Evolutionary conservation across 2,797 vertebrate genomes (phyloP), one percentile per base, ranked within the genome.

Genomic region (Channa striata): DNA sequence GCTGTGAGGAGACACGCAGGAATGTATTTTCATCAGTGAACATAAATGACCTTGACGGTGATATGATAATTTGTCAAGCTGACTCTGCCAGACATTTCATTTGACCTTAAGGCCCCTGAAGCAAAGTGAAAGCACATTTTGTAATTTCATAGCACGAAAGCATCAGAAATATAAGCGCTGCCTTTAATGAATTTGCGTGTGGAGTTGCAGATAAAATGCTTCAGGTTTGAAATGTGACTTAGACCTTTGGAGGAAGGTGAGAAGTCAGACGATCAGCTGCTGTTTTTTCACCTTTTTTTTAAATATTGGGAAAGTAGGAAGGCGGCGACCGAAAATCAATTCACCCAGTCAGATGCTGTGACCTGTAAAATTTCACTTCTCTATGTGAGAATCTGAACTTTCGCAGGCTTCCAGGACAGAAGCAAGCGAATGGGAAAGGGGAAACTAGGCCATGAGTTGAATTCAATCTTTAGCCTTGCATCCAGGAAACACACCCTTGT

Each of bases 361-460:
- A n/a, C n/a, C n/a, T n/a, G n/a, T n/a, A n/a, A n/a, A n/a, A n/a
- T n/a, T n/a, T n/a, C 23, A 11, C 25, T 30, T 30, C 25, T 30
- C 1, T 2, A 30, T 30, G 25, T 30, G 25, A 30, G 25, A 30
- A 4, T 30, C 4, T 30, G 25, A 30, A 67, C 69, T 78, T 87
- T 84, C 60, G 81, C 79, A 85, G 79, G 80, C 74, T 86, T 80
- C 17, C 63, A 83, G 83, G 85, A 84, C 77, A 75, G 71, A 76
- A 73, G 63, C 60, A 71, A 68, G 68, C 49, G 46, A n/a, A 30
- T 66, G 37, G 52, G 46, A 20, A n/a, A 68, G 37, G 53, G 0
- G 43, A 82, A 92, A 91, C 50, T 86, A 86, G 91, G 87, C 67
- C 82, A 85, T 20, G 81, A 72, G 74, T 84, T 86, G 57, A 88